phyloP scores from a whole-genome alignment of 2,888 invertebrate species.

The Ceratothoa steindachneri region DNA sequence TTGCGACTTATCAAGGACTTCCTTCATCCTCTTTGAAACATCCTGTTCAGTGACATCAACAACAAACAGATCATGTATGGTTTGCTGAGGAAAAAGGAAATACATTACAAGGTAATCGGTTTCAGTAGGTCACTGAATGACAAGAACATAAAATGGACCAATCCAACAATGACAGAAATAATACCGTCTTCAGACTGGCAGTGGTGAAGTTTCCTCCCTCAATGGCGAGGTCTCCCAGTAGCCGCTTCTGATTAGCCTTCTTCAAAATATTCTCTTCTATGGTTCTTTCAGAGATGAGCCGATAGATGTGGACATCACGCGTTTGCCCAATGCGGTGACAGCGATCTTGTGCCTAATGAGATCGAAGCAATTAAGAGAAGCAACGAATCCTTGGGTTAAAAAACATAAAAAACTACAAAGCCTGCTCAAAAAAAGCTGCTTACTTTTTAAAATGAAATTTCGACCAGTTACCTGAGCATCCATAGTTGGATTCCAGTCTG shows the following conservation, averaged over 20 bases:
- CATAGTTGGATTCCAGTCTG: slow-evolving; percentile 99
- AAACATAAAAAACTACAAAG: too few relatives aligned
- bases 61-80: slow-evolving; percentile 86
- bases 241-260: slow-evolving; percentile 95
- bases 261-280: slow-evolving; percentile 98
- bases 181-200: slow-evolving; percentile 86
- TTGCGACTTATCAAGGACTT: slow-evolving; percentile 52
- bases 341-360: slow-evolving; percentile 72
- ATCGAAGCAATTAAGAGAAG: too few relatives aligned
- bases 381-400: too few relatives aligned
- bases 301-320: slow-evolving; percentile 94
- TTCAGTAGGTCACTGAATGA: too few relatives aligned
- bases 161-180: too few relatives aligned
- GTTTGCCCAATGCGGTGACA: slow-evolving; percentile 99
- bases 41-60: slow-evolving; percentile 65
- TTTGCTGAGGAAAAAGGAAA: slow-evolving; percentile 63
- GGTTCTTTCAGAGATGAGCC: slow-evolving; percentile 89
- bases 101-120: too few relatives aligned
- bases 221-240: slow-evolving; percentile 93
- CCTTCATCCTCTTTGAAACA: slow-evolving; percentile 60
- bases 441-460: too few relatives aligned
- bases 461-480: slow-evolving; percentile 69
- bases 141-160: too few relatives aligned
- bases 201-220: slow-evolving; percentile 99
- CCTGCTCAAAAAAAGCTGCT: too few relatives aligned